phyloP scores from a whole-genome alignment of 64 coral and sea anemone species.

The Montipora efflorescens region DNA sequence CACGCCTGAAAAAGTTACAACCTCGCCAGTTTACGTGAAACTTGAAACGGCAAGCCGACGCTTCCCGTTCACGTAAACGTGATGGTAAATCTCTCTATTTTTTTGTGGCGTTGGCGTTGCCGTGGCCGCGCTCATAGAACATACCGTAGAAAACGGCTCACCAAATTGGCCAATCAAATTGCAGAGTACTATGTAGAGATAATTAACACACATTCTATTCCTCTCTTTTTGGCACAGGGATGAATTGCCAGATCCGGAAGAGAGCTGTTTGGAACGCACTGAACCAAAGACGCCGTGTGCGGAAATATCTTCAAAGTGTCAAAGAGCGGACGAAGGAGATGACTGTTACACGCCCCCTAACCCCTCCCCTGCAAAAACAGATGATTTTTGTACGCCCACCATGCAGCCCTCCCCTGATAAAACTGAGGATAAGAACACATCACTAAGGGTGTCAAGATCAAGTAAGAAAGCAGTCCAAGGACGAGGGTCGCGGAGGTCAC shows the following conservation, averaged over 20 bases:
- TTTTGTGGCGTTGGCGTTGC: too few relatives aligned
- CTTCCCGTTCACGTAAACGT: too few relatives aligned
- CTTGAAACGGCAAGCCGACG: too few relatives aligned
- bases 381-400: neutral
- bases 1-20: too few relatives aligned
- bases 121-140: too few relatives aligned
- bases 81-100: too few relatives aligned
- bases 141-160: too few relatives aligned
- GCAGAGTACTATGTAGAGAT: too few relatives aligned
- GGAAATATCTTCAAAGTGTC: neutral
- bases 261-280: neutral
- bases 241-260: neutral
- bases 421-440: neutral
- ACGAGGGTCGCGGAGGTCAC: neutral
- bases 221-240: neutral
- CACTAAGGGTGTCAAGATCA: neutral
- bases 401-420: conserved; percentile 1
- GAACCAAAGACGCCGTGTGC: conserved; percentile 5
- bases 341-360: neutral
- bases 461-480: neutral
- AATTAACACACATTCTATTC: neutral
- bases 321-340: neutral
- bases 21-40: too few relatives aligned
- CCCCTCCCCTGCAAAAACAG: conserved; percentile 3
- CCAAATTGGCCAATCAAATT: too few relatives aligned